Base-by-base conservation (phyloP, 2,797 vertebrate species). In the Cephalopachus bancanus region DNA sequence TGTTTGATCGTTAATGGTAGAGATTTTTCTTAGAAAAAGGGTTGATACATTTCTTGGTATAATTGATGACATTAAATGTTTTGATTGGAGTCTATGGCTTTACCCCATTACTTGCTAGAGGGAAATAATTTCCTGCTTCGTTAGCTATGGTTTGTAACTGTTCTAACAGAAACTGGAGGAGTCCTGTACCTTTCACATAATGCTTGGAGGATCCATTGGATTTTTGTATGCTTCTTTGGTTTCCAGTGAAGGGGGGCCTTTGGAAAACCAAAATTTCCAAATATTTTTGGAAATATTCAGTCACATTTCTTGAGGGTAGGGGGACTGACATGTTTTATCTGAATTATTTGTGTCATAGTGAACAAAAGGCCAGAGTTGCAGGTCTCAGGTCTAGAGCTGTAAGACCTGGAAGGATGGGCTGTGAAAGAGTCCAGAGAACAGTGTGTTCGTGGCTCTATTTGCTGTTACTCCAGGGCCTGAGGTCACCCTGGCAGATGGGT, bases 91-190 rank as follows among this genome's bases (percentile, higher is more conserved):
- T 28, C 57, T 62, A 53, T 49, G 49, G 7, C 71, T 93, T 96
- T 92, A 71, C 59, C 37, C 33, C 49, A 55, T 59, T 89, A 26
- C 53, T 97, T 95, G 12, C 62, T 95, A 16, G 10, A 93, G n/a
- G 37, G 62, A 57, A 97, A 81, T 94, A 49, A 33, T 96, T 96
- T 96, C 97, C 60, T 96, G 62, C 76, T 97, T 93, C 8, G 64
- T 85, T 86, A 96, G 97, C 80, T 17, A 9, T 80, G 7, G 93
- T 95, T 96, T 14, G 74, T 96, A 95, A 96, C 55, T 22, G 28
- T 92, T 75, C 81, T 92, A 85, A 88, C 83, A 97, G 93, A 62
- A 94, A 53, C 12, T 96, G 84, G 33, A 71, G 84, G 33, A 71
- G 37, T 80, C 26, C 30, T 91, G 16, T 67, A 65, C 37, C 85